A percentile compares a stretch with the other conserved stretches of the same genome.
phyloP scores from a whole-genome alignment of 2,888 invertebrate species.

The Galerucella calmariensis region DNA sequence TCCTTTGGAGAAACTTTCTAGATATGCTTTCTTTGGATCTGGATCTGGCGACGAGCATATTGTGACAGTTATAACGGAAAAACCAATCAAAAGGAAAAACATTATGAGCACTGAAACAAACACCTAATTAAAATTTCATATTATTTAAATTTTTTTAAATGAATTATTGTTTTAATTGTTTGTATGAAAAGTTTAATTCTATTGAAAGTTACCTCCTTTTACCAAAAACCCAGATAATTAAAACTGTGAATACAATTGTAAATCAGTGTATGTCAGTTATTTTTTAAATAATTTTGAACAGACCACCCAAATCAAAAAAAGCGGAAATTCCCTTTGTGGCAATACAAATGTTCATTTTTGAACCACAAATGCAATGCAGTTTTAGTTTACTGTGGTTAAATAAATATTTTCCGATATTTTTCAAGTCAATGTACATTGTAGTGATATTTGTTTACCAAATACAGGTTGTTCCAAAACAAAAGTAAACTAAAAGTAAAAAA shows the following conservation, averaged over 20 bases:
- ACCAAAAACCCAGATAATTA: too few species aligned
- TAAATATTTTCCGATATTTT: not conserved
- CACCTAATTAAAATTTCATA: not conserved
- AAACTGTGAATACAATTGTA: too few species aligned
- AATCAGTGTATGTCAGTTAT: too few species aligned
- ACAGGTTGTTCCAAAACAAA: not conserved
- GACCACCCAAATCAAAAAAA: too few species aligned
- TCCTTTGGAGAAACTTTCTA: conserved; percentile 55
- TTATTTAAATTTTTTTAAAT: not conserved
- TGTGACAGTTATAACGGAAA: not conserved
- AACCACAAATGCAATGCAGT: not conserved
- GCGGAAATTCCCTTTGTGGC: too few species aligned
- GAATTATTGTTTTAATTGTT: not conserved
- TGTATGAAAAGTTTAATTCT: too few species aligned
- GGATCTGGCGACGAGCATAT: conserved; percentile 51
- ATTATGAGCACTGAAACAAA: conserved; percentile 3
- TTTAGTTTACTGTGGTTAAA: not conserved
- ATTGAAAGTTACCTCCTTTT: too few species aligned
- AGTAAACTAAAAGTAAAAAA: not conserved
- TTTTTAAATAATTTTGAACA: too few species aligned
- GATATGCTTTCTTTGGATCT: conserved; percentile 56
- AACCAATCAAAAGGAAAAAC: not conserved
- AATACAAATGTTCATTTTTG: too few species aligned
- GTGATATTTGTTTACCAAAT: not conserved
- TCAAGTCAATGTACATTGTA: not conserved